Evolutionary conservation across 2,113 vertebrate genomes (phyloP), one percentile per base, ranked within the genome.

Genomic region (Aegypius monachus): DNA sequence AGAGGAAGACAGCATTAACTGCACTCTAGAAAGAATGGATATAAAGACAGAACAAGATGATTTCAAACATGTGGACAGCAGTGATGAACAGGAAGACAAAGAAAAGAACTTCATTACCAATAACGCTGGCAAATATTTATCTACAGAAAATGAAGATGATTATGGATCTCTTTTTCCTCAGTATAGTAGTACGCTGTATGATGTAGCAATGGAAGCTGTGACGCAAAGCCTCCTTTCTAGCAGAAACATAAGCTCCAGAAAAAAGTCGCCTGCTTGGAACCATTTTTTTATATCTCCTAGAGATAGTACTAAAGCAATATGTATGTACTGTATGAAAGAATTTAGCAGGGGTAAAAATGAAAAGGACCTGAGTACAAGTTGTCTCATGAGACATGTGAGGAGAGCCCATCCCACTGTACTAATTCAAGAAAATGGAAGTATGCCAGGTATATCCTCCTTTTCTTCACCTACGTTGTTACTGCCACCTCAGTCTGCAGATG

Each of bases 251-350:
- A 98, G 98, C 97, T 99, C 99, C 17, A 97, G 99, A 59, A 99
- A 99, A 97, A 99, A 99, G 90, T 99, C 99, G 16, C 99, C 99
- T 31, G 99, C 99, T n/a, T 99, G 99, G 99, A 99, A 99, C 93
- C 99, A 99, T 92, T 99, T 99, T 95, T 99, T 99, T 97, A 99
- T 99, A 98, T 99, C 99, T 20, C 99, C 99, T 42, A 98, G 99
- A 93, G 99, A 99, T 97, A 99, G 98, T 97, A 99, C 99, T 94
- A 99, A 99, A 98, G 99, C 99, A 95, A 99, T 99, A 97, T 99
- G 99, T 97, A 99, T 99, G 97, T 99, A 99, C 98, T 99, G 99
- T 97, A 99, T 99, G 99, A 99, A 99, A 98, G 99, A 99, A 96
- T 99, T 99, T 80, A 99, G 99, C 91, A 98, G 99, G 38, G 99